Base-by-base conservation (phyloP, 2,113 vertebrate species). In the Todiramphus chloris region DNA sequence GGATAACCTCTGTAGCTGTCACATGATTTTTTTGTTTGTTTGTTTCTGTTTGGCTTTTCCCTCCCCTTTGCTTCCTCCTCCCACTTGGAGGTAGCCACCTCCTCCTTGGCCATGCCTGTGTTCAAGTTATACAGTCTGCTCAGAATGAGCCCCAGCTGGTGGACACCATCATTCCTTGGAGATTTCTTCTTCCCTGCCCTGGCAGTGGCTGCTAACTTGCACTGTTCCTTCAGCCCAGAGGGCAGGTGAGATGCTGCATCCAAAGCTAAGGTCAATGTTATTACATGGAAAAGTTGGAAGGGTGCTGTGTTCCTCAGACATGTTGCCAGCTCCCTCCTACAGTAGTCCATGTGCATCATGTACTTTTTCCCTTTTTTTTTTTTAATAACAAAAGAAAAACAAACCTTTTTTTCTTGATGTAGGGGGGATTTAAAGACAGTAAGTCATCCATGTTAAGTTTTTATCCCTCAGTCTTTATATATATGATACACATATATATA, bases 291-390 rank as follows among this genome's bases (percentile, higher is more conserved):
- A 58, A 95, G 76, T 90, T 95, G 89, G 84, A 89, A 84, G 97
- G 98, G 97, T 96, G 97, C 97, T 98, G 97, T 97, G 94, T 97
- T 98, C 98, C 96, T 96, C 91, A 95, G 89, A 95, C 84, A 79
- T 97, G 95, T 98, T 97, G 97, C 98, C 97, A 98, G 98, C 98
- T 98, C 98, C 97, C 94, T 96, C 96, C 96, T 98, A 97, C 98
- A 96, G 97, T 97, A 97, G 96, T 97, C 97, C 98, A 96, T 96
- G 96, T 97, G 87, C 44, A 91, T 93, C 88, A 31, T 94, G 87
- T 94, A 48, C 76, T 58, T 86, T 95, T 89, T 94, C 59, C 25
- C 90, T 94, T 78, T 5, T 41, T 19, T 51, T 35, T 77, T 66
- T 90, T 91, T 77, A 51, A 18, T 93, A 89, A 35, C 27, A 58